Conservation (phyloP, 2,888 invertebrate species). For the Acanthosepion pharaonis region DNA sequence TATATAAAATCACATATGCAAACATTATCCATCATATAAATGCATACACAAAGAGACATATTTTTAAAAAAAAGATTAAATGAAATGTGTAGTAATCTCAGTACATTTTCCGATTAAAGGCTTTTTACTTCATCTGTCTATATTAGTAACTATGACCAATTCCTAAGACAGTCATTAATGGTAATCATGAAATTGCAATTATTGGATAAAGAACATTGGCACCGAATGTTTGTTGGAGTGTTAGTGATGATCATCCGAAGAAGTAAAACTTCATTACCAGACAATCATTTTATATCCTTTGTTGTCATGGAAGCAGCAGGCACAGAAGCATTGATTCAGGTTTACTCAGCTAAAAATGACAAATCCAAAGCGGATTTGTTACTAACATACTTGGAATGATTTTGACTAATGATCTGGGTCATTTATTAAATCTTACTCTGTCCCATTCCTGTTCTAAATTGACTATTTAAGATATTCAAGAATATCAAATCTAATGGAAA, state of each 20-base stretch:
- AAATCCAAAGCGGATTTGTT: neutral
- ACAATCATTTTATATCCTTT: neutral
- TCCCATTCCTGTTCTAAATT: too few species aligned
- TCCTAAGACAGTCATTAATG: constrained; percentile 8
- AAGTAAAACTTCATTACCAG: neutral
- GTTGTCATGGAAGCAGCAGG: neutral
- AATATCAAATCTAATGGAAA: too few species aligned
- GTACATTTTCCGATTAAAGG: neutral
- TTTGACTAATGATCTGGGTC: neutral
- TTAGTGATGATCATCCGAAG: neutral
- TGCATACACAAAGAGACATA: neutral
- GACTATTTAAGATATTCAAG: too few species aligned
- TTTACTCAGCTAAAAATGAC: neutral
- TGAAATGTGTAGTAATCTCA: neutral
- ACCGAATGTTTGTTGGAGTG: neutral
- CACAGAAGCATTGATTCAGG: neutral
- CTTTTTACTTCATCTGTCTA: neutral
- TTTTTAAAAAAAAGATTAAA: neutral
- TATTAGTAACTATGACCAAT: neutral
- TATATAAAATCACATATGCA: neutral
- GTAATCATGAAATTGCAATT: neutral
- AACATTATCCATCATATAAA: neutral
- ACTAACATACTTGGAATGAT: neutral
- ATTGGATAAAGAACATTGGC: constrained; percentile 14
- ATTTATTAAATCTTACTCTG: too few species aligned